Base-by-base conservation (phyloP, 2,888 invertebrate genomes). In the Platycheirus rosarum region DNA sequence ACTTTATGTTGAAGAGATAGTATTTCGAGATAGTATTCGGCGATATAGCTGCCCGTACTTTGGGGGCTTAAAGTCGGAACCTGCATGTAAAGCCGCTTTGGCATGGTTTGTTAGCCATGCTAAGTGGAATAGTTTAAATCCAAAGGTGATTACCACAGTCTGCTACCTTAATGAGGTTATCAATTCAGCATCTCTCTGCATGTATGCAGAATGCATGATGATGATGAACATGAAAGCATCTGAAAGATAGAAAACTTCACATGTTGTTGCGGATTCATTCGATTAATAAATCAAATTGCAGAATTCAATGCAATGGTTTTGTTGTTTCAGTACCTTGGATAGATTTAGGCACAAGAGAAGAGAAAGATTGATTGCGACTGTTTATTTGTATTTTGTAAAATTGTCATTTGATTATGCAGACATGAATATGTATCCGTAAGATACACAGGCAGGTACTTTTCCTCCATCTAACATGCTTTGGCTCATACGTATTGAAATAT, bases 81-180 rank as follows among this genome's bases (percentile, higher is more conserved):
- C 70, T 51, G 51, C 51, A 74, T 79, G 51, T 49, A 35, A 69
- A 23, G 55, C 6, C 1, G 14, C 55, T 57, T 37, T 74, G 57
- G 51, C 44, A 71, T 53, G 73, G 60, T 68, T 66, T 68, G 71
- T 66, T 70, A 44, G 35, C 49, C 57, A 75, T 51, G 70, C 40
- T 70, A 70, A 60, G 75, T 53, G 70, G 40, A 60, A 53, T 65
- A 60, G 51, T 66, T 70, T 70, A 60, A 70, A 75, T 80, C 49
- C 65, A 75, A 78, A 73, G 57, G 65, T 42, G 71, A 60, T 62
- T 68, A 46, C 48, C 14, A 29, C 46, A 23, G 63, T 51, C 48
- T 35, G 74, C 74, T 75, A 80, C 79, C 68, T 74, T 68, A 75
- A 80, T 66, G 70, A 80, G 70, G 75, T 75, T 62, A 71, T 65